These are phyloP conservation scores for Drosophila mimica DNA, from an alignment of 2,888 invertebrate species.

Conservation along the genomic window DNA sequence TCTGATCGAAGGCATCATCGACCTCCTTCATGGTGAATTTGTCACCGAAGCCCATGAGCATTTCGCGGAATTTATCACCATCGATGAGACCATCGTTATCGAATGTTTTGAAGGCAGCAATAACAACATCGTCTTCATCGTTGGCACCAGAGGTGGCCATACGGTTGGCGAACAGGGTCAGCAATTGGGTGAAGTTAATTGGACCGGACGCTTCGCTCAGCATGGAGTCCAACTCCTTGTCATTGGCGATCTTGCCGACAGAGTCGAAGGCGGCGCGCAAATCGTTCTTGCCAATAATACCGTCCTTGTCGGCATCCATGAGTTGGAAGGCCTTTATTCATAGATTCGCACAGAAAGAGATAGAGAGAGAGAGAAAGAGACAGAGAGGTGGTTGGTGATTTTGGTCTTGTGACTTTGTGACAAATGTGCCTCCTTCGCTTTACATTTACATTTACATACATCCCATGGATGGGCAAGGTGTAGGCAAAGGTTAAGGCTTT, in stretches of 20 bases:
- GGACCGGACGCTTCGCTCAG: slow-evolving; percentile 94
- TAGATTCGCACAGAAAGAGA: slow-evolving; percentile 35
- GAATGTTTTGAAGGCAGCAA: slow-evolving; percentile 96
- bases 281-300: slow-evolving; percentile 95
- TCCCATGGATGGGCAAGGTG: slow-evolving; percentile 19
- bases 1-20: slow-evolving; percentile 96
- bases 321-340: slow-evolving; percentile 94
- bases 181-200: slow-evolving; percentile 97
- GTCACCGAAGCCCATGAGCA: slow-evolving; percentile 96
- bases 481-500: slow-evolving; percentile 28
- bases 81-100: slow-evolving; percentile 95
- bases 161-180: slow-evolving; percentile 95
- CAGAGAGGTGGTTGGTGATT: slow-evolving; percentile 74
- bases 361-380: slow-evolving; percentile 64
- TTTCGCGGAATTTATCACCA: slow-evolving; percentile 94
- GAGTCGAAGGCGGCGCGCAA: slow-evolving; percentile 96
- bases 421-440: slow-evolving; percentile 31
- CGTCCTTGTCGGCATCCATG: slow-evolving; percentile 98
- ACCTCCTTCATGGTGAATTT: slow-evolving; percentile 95
- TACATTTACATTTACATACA: slow-evolving; percentile 9
- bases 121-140: slow-evolving; percentile 96
- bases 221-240: slow-evolving; percentile 97
- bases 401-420: slow-evolving; percentile 68
- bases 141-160: slow-evolving; percentile 95
- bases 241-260: slow-evolving; percentile 94